phyloP scores from a whole-genome alignment of 2,888 invertebrate genomes.

The Arge pagana region DNA sequence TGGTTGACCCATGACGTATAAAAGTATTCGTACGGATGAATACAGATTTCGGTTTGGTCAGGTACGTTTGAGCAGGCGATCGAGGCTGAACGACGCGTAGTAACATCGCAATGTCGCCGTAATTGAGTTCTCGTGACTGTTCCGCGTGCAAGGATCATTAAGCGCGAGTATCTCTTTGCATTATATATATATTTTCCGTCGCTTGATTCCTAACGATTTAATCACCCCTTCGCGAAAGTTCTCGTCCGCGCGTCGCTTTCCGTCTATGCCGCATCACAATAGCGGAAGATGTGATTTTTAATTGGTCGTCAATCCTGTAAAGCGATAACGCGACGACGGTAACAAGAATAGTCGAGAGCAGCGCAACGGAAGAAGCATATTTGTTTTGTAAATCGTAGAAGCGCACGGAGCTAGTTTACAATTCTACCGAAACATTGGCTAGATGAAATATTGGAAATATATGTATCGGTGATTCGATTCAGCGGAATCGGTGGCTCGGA shows the following conservation, averaged over 20 bases:
- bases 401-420: too few species aligned
- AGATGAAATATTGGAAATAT: slow-evolving; percentile 11
- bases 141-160: slow-evolving; percentile 14
- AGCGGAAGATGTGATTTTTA: slow-evolving; percentile 5
- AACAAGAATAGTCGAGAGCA: not conserved
- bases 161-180: slow-evolving; percentile 6
- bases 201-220: slow-evolving; percentile 8
- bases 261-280: not conserved
- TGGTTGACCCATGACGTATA: too few species aligned
- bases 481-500: slow-evolving; percentile 4
- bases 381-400: too few species aligned
- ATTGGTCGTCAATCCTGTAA: slow-evolving; percentile 9
- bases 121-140: slow-evolving; percentile 19
- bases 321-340: too few species aligned
- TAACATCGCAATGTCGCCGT: slow-evolving; percentile 16
- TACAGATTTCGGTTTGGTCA: too few species aligned
- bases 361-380: slow-evolving; percentile 1
- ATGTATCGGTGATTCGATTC: slow-evolving; percentile 17
- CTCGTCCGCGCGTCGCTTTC: not conserved
- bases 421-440: slow-evolving; percentile 13
- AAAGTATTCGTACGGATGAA: too few species aligned
- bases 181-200: slow-evolving; percentile 11
- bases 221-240: slow-evolving; percentile 13
- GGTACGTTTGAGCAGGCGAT: too few species aligned
- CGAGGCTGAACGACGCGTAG: slow-evolving; percentile 13